These are phyloP conservation scores for Oostethus manadensis DNA, from an alignment of 2,113 vertebrate genomes.

Conservation along the genomic window DNA sequence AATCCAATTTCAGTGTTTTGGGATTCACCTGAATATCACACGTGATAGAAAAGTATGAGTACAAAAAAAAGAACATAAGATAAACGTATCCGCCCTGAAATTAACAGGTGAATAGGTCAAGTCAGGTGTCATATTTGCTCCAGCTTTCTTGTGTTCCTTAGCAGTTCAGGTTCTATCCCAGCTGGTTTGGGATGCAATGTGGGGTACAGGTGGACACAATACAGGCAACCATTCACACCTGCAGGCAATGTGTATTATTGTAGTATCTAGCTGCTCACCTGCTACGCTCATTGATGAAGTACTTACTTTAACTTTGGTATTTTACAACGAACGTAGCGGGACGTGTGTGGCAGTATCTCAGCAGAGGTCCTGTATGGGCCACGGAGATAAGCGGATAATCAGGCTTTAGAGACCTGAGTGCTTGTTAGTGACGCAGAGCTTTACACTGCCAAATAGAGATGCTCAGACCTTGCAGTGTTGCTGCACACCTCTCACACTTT, in stretches of 20 bases:
- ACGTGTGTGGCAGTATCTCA: constrained; percentile 7
- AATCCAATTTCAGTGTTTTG: constrained; percentile 42
- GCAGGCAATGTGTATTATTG: too few relatives aligned
- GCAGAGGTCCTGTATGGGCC: constrained; percentile 24
- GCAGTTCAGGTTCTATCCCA: too few relatives aligned
- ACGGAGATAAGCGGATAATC: constrained; percentile 65
- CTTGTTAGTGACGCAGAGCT: constrained; percentile 63
- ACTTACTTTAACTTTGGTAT: too few relatives aligned
- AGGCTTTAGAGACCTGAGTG: constrained; percentile 72
- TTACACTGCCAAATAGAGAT: constrained; percentile 65
- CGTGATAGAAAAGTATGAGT: constrained; percentile 29
- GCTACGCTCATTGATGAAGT: too few relatives aligned
- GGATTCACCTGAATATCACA: constrained; percentile 37
- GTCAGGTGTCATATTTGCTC: too few relatives aligned
- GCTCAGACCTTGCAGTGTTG: constrained; percentile 43
- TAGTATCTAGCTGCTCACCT: too few relatives aligned
- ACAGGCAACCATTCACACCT: too few relatives aligned
- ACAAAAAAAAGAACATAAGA: constrained; percentile 12
- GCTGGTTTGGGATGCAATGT: too few relatives aligned
- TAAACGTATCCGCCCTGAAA: too few relatives aligned
- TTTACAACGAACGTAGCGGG: neutral
- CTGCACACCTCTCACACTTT: constrained; percentile 10
- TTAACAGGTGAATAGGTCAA: too few relatives aligned
- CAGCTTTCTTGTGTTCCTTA: too few relatives aligned
- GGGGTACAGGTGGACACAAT: too few relatives aligned